Percentiles rank a stretch among this genome's conserved stretches.
Evolutionary conservation across 2,888 invertebrate species (phyloP).

Genomic region (Oxystoma pomonae): DNA sequence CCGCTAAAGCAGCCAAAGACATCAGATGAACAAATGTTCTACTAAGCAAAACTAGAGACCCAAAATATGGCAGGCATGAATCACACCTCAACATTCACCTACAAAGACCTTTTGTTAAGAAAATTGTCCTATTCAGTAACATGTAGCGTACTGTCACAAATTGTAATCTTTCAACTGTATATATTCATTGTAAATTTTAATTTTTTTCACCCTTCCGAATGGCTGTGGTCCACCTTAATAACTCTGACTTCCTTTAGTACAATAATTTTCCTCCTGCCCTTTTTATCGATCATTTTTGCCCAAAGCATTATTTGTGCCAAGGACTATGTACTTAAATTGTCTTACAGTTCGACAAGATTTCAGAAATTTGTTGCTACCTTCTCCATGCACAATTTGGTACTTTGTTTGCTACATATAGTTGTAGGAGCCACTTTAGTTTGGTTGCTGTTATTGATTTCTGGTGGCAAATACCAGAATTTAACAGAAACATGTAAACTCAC

Average conservation of each 20-base stretch:
- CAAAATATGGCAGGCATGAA: neutral
- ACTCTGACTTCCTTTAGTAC: conserved; percentile 61
- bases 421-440: conserved; percentile 66
- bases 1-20: too few species aligned
- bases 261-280: conserved; percentile 61
- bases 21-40: too few species aligned
- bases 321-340: conserved; percentile 59
- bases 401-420: conserved; percentile 56
- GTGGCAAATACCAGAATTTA: conserved; percentile 55
- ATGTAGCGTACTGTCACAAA: conserved; percentile 42
- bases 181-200: conserved; percentile 57
- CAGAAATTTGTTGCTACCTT: conserved; percentile 60
- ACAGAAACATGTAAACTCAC: conserved; percentile 49
- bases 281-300: conserved; percentile 60
- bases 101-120: conserved; percentile 55
- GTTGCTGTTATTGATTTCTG: conserved; percentile 63
- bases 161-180: conserved; percentile 39
- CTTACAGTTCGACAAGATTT: conserved; percentile 64
- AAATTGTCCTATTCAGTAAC: conserved; percentile 52
- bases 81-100: conserved; percentile 42
- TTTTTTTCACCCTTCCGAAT: conserved; percentile 59
- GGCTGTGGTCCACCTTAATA: conserved; percentile 59
- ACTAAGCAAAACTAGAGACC: too few species aligned
- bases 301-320: conserved; percentile 71
- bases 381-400: conserved; percentile 55